Evolutionary conservation across 2,113 vertebrate genomes (phyloP), one percentile per base, ranked within the genome.

Genomic region (Gasterosteus aculeatus): DNA sequence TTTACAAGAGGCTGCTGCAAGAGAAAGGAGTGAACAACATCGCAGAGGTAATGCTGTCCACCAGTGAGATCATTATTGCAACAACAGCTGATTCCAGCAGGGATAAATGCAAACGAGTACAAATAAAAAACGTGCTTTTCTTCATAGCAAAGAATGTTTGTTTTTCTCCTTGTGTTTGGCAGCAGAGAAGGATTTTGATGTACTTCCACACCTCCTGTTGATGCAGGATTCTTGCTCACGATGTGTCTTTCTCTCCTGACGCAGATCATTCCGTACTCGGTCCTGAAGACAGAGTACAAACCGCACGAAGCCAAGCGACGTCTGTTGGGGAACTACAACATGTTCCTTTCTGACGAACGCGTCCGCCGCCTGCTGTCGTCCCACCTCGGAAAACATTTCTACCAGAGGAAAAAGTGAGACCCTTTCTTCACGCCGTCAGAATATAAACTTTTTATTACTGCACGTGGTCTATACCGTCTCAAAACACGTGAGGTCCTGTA

Each of bases 321-420:
- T 15, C 93, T 98, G 31, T 81, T 97, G 51, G 89, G 90, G 3
- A 96, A 95, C 68, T 98, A 94, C 8, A 91, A 95, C 69, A 44
- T 97, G 58, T 98, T 98, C 67, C 77, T 98, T 2, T 93, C 96
- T 1, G 96, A 98, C 29, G 93, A 91, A n/a, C 92, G 96, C 15
- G 86, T 98, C 51, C 93, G 93, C 35, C 94, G 95, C 31, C 91
- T 96, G 31, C 90, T 98, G 77, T 95, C 96, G 0, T 95, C 96
- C 0, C 95, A 96, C 59, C 86, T 97, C 0, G 96, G 97, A 29
- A 97, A 95, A 74, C 95, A 97, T 71, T 98, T 98, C 82, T 98
- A 97, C 63, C 68, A 73, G 63, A 94, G 78, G 33, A 96, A 98
- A 84, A 97, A 93, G 97, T 97, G 91, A 84, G 93, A 29, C 0